Percentiles rank a stretch among this genome's conserved stretches.
phyloP scores from a whole-genome alignment of 2,888 invertebrate species.

The Nephrocerus scutellatus region DNA sequence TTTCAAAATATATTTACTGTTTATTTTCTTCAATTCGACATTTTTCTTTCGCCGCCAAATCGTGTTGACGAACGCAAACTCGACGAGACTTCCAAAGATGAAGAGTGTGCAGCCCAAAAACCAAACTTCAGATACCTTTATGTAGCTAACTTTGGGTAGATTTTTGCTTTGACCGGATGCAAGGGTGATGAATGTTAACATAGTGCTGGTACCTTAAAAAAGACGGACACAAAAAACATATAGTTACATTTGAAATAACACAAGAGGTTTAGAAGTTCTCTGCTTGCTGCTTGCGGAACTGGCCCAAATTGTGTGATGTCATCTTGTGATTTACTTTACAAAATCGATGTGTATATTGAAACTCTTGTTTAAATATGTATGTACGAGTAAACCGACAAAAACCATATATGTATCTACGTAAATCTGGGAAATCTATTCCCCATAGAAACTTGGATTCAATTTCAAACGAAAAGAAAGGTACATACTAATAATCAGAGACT shows the following conservation, averaged over 20 bases:
- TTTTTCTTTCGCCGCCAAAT: slow-evolving; percentile 71
- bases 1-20: slow-evolving; percentile 76
- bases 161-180: slow-evolving; percentile 80
- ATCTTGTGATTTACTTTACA: not conserved
- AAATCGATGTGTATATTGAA: not conserved
- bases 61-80: slow-evolving; percentile 83
- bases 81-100: slow-evolving; percentile 76
- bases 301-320: slow-evolving; percentile 4
- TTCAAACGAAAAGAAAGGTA: too few species aligned
- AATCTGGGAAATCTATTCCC: too few species aligned
- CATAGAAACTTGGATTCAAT: too few species aligned
- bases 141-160: slow-evolving; percentile 80
- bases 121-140: slow-evolving; percentile 86
- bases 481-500: too few species aligned
- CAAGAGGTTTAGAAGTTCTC: too few species aligned
- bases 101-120: slow-evolving; percentile 78
- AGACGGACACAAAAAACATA: not conserved
- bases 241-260: not conserved
- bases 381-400: too few species aligned
- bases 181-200: slow-evolving; percentile 80
- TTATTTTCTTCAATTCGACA: slow-evolving; percentile 48
- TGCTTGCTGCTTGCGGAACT: not conserved
- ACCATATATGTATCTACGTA: too few species aligned
- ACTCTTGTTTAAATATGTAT: too few species aligned
- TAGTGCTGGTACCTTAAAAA: slow-evolving; percentile 64